Evolutionary conservation across 2,797 vertebrate genomes (phyloP).

Genomic region (Chromis chromis): DNA sequence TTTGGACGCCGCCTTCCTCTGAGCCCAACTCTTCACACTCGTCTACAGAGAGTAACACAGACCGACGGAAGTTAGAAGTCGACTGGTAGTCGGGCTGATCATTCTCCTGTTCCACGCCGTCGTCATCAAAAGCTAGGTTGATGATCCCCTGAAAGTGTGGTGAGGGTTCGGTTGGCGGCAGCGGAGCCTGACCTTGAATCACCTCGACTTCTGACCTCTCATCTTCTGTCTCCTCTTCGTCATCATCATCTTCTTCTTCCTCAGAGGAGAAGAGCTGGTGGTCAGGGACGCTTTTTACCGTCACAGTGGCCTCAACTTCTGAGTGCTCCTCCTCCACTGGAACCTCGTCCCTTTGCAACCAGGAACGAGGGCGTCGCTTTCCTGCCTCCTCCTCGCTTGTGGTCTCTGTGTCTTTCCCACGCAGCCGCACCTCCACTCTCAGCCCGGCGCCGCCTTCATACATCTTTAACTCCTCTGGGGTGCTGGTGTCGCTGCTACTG

Average conservation of each 20-base stretch:
- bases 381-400: slow-evolving; percentile 93
- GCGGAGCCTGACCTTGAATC: slow-evolving; percentile 76
- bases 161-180: slow-evolving; percentile 75
- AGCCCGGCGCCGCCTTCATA: slow-evolving; percentile 91
- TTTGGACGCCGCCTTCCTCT: slow-evolving; percentile 89
- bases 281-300: slow-evolving; percentile 85
- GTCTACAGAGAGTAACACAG: slow-evolving; percentile 95
- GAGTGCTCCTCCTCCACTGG: slow-evolving; percentile 71
- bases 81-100: slow-evolving; percentile 85
- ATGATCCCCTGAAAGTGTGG: slow-evolving; percentile 93
- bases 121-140: slow-evolving; percentile 97
- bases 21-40: slow-evolving; percentile 97
- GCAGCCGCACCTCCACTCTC: slow-evolving; percentile 92
- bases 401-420: slow-evolving; percentile 86
- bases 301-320: slow-evolving; percentile 78
- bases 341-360: slow-evolving; percentile 84
- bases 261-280: slow-evolving; percentile 93
- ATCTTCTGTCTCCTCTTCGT: slow-evolving; percentile 95
- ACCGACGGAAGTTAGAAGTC: slow-evolving; percentile 90
- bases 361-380: slow-evolving; percentile 85
- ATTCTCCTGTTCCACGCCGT: slow-evolving; percentile 88
- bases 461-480: slow-evolving; percentile 96
- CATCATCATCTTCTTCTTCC: slow-evolving; percentile 94
- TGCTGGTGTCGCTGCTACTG: slow-evolving; percentile 98
- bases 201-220: slow-evolving; percentile 95